Conservation (phyloP, 2,888 invertebrate species). For the Tetanocera ferruginea region DNA sequence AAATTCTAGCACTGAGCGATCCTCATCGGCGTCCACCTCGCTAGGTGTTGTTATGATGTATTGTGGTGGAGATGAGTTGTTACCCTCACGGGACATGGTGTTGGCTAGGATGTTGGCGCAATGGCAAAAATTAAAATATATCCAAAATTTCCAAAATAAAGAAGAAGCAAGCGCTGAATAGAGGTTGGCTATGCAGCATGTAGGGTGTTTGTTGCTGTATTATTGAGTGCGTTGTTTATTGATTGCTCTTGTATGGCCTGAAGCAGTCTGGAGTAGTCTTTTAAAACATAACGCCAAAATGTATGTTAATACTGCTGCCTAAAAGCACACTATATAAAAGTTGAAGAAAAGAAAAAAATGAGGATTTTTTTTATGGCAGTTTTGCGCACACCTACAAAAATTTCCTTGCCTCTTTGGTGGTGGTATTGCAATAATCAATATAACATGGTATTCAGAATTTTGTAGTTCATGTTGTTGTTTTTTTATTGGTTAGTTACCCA, state of each 20-base stretch:
- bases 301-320: background rate
- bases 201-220: background rate
- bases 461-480: background rate
- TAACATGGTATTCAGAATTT: background rate
- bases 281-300: background rate
- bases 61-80: conserved; percentile 59
- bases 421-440: background rate
- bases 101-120: background rate
- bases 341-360: background rate
- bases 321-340: background rate
- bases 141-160: too few species aligned
- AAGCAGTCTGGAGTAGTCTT: background rate
- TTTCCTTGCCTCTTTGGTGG: conserved; percentile 12
- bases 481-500: background rate
- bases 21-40: conserved; percentile 65
- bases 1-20: conserved; percentile 54
- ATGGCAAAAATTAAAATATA: too few species aligned
- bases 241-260: background rate
- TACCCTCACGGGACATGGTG: conserved; percentile 37
- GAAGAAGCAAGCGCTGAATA: background rate
- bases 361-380: background rate
- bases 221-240: background rate
- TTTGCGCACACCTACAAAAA: background rate
- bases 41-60: conserved; percentile 69
- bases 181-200: background rate